Conservation (phyloP, 2,888 invertebrate genomes). For the Aphodius sticticus region DNA sequence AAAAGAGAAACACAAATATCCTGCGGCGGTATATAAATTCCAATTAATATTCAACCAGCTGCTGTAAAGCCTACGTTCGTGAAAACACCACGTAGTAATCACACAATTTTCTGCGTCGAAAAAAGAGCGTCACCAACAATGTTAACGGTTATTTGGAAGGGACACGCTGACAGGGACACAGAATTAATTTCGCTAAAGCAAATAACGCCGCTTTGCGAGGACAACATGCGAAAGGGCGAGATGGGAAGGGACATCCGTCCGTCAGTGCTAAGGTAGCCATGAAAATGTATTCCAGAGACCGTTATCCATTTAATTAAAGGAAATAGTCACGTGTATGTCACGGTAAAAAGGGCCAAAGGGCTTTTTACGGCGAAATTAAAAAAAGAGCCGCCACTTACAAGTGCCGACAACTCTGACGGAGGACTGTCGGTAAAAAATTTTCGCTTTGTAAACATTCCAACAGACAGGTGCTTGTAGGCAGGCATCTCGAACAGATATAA, state of each 20-base stretch:
- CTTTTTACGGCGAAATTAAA: neutral
- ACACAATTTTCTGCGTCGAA: neutral
- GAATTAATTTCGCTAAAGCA: neutral
- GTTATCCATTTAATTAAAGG: neutral
- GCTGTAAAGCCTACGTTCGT: neutral
- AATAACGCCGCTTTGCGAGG: neutral
- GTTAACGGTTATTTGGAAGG: neutral
- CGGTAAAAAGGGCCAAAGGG: neutral
- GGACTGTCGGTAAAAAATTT: neutral
- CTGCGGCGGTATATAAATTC: no score
- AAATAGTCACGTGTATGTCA: neutral
- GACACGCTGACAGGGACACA: neutral
- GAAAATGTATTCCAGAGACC: neutral
- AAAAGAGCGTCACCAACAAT: neutral
- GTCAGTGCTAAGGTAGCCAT: neutral
- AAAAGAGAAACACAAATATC: no score
- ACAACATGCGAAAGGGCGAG: neutral
- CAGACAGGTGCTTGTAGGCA: neutral
- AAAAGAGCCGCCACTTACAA: constrained; percentile 4
- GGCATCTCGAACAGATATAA: no score
- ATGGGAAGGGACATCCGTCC: neutral
- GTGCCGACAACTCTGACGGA: neutral
- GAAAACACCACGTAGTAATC: neutral
- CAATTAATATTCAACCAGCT: no score
- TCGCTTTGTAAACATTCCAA: neutral